Conservation (phyloP, 2,888 invertebrate species). For the Eudasyphora cyanicolor region DNA sequence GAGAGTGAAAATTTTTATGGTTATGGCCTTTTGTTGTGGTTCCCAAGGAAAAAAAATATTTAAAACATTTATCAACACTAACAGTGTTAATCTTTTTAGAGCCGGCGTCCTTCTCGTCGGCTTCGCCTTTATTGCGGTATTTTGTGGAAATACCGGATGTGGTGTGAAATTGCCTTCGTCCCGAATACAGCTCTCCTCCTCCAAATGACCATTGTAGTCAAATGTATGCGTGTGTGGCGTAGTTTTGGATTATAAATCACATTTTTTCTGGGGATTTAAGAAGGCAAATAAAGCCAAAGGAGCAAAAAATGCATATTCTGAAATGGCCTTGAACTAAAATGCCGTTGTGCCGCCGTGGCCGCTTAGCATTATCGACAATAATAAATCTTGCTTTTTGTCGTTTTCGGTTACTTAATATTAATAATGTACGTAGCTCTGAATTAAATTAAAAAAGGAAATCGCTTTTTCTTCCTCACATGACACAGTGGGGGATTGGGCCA, state of each 20-base stretch:
- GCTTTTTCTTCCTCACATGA: too few relatives aligned
- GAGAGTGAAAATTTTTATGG: not conserved
- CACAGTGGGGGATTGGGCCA: too few relatives aligned
- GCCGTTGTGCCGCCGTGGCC: not conserved
- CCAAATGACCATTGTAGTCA: not conserved
- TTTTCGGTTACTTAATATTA: not conserved
- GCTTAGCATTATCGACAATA: not conserved
- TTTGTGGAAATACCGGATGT: too few relatives aligned
- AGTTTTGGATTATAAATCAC: not conserved
- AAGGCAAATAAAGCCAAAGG: not conserved
- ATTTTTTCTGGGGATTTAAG: not conserved
- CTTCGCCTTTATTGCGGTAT: too few relatives aligned
- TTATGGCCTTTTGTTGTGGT: not conserved
- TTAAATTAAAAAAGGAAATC: not conserved
- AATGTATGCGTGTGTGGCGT: not conserved
- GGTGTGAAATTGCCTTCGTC: too few relatives aligned
- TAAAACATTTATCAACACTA: constrained; percentile 13
- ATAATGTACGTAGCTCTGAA: not conserved
- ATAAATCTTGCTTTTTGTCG: not conserved
- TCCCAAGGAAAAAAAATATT: not conserved
- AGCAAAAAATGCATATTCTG: not conserved
- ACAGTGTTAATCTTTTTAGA: constrained; percentile 11
- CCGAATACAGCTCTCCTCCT: too few relatives aligned
- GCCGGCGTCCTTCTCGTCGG: too few relatives aligned
- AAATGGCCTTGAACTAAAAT: not conserved